Percentiles rank a stretch among this genome's conserved stretches.
These are phyloP conservation scores for Clinocottus analis DNA, from an alignment of 2,113 vertebrate species.

Conservation along the genomic window DNA sequence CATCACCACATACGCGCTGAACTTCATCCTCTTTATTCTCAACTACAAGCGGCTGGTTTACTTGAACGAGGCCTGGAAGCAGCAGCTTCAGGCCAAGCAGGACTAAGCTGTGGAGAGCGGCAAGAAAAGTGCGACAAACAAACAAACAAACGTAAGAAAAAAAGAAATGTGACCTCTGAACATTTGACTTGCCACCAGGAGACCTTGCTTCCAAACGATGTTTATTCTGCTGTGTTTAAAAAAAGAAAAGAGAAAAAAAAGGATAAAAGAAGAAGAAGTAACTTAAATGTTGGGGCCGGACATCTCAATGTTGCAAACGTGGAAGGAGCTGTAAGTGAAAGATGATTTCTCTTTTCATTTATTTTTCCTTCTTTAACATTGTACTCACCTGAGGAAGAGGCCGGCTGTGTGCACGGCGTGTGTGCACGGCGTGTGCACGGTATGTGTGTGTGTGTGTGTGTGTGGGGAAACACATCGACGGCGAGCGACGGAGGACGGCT, in stretches of 20 bases:
- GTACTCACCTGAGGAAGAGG: constrained; percentile 55
- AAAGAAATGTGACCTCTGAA: constrained; percentile 81
- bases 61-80: constrained; percentile 99
- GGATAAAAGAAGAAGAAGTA: constrained; percentile 73
- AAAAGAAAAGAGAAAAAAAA: constrained; percentile 47
- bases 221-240: constrained; percentile 92
- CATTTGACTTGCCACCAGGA: constrained; percentile 89
- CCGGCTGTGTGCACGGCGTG: constrained; percentile 30
- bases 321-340: constrained; percentile 76
- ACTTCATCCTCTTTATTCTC: constrained; percentile 98
- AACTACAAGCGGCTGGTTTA: constrained; percentile 99
- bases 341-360: constrained; percentile 61
- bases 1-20: constrained; percentile 94
- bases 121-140: constrained; percentile 61
- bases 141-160: constrained; percentile 39
- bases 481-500: constrained; percentile 62
- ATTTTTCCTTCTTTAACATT: constrained; percentile 78
- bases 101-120: constrained; percentile 83
- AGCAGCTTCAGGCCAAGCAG: constrained; percentile 94
- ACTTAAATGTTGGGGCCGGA: constrained; percentile 78
- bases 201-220: constrained; percentile 94
- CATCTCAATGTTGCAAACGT: constrained; percentile 78
- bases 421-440: no score
- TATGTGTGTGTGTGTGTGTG: background rate
- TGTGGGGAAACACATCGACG: constrained; percentile 18